These are phyloP conservation scores for Ciconia stormi DNA, from an alignment of 2,113 vertebrate genomes.

Conservation along the genomic window DNA sequence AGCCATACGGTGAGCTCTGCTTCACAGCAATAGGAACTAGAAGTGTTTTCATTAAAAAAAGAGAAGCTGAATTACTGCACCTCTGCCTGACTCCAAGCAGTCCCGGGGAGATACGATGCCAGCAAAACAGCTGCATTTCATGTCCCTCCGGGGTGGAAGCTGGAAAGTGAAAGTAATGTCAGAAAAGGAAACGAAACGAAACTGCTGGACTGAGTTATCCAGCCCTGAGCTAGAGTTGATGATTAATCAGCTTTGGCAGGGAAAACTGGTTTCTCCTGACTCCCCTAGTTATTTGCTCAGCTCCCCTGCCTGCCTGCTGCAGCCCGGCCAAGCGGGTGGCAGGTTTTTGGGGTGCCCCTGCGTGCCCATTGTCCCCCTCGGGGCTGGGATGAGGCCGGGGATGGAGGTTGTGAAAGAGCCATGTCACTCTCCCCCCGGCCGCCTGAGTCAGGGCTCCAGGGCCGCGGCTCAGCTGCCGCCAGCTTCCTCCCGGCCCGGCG, in stretches of 20 bases:
- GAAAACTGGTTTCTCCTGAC: neutral
- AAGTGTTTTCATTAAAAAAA: neutral
- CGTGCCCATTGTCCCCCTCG: rapidly evolving
- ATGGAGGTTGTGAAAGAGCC: neutral
- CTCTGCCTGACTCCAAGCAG: neutral
- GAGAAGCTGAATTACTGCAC: neutral
- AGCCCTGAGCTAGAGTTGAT: neutral
- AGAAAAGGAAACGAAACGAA: conserved; percentile 3
- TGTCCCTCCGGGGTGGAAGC: neutral
- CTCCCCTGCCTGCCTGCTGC: neutral
- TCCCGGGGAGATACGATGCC: rapidly evolving
- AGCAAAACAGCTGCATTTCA: neutral
- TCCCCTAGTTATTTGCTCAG: neutral
- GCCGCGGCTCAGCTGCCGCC: rapidly evolving
- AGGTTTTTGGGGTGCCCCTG: neutral
- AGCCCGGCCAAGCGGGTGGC: neutral
- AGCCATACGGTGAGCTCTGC: neutral
- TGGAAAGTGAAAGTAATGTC: neutral
- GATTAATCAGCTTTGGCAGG: neutral
- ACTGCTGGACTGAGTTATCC: neutral
- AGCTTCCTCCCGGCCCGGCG: rapidly evolving
- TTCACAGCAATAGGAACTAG: neutral
- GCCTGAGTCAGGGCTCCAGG: neutral
- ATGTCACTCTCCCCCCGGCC: rapidly evolving
- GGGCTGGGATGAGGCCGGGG: neutral